These are phyloP conservation scores for Galeruca laticollis DNA, from an alignment of 2,888 invertebrate genomes.

Conservation along the genomic window DNA sequence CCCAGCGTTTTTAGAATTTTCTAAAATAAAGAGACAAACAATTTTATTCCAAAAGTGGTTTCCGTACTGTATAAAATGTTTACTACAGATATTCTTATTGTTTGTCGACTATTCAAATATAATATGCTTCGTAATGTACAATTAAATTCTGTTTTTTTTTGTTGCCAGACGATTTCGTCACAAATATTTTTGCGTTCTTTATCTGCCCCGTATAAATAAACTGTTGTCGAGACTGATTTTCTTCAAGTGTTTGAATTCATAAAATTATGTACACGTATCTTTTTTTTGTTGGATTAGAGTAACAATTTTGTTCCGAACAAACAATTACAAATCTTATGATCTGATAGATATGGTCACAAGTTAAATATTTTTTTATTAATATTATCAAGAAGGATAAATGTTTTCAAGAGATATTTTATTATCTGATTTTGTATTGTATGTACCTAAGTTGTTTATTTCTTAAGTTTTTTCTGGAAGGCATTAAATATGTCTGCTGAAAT, in stretches of 20 bases:
- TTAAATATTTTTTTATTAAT: constrained; percentile 27
- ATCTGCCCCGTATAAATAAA: constrained; percentile 13
- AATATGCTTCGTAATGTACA: not conserved
- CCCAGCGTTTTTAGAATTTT: too few species aligned
- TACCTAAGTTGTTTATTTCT: constrained; percentile 17
- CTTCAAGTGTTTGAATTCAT: constrained; percentile 9
- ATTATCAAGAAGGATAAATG: constrained; percentile 25
- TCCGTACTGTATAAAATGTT: not conserved
- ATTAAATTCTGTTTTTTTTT: not conserved
- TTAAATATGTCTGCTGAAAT: not conserved
- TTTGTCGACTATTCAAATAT: constrained; percentile 11
- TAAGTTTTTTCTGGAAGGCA: too few species aligned
- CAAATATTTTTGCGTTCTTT: constrained; percentile 14
- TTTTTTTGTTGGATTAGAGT: constrained; percentile 13
- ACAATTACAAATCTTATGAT: constrained; percentile 19
- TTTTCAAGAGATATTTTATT: constrained; percentile 16
- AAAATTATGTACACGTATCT: constrained; percentile 1
- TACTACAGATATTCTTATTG: not conserved
- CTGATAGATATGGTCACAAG: constrained; percentile 13
- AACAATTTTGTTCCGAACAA: constrained; percentile 10
- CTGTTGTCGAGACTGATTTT: constrained; percentile 6
- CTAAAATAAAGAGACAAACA: too few species aligned
- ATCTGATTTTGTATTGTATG: constrained; percentile 5
- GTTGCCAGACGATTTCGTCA: constrained; percentile 5
- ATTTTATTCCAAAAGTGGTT: not conserved